A percentile compares a stretch with the other conserved stretches of the same genome.
Evolutionary conservation across 1,140 invertebrate genomes (phyloP).

Genomic region (Saccostrea cuccullata): DNA sequence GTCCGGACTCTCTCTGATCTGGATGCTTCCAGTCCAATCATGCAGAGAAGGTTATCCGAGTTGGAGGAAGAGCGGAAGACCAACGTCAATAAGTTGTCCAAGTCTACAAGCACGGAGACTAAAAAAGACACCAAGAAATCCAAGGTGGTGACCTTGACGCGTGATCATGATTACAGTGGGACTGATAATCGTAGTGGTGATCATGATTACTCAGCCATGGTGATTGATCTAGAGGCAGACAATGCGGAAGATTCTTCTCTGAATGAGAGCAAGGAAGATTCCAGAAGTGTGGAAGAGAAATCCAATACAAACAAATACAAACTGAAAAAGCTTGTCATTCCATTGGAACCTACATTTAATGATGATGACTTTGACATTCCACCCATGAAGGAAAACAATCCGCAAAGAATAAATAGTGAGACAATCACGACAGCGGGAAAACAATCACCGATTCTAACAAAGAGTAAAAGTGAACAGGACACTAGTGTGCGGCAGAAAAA

Average conservation of each 20-base stretch:
- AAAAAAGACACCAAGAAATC: slow-evolving; percentile 6
- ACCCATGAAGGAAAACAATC: slow-evolving; percentile 48
- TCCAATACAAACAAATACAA: not conserved
- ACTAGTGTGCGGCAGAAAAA: slow-evolving; percentile 23
- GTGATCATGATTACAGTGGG: not conserved
- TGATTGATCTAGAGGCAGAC: slow-evolving; percentile 31
- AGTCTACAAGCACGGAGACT: slow-evolving; percentile 48
- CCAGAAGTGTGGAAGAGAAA: not conserved
- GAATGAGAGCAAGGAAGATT: not conserved
- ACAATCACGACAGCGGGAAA: not conserved
- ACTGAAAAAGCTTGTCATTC: slow-evolving; percentile 49
- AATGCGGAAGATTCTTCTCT: not conserved
- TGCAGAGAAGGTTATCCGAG: slow-evolving; percentile 61
- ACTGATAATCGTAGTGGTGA: slow-evolving; percentile 1
- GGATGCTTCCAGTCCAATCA: slow-evolving; percentile 65
- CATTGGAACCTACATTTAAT: slow-evolving; percentile 55
- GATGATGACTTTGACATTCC: slow-evolving; percentile 57
- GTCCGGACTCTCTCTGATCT: slow-evolving; percentile 51
- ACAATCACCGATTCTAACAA: not conserved
- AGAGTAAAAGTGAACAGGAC: not conserved
- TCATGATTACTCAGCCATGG: not conserved
- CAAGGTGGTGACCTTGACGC: not conserved
- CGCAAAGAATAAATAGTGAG: not conserved
- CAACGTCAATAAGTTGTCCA: slow-evolving; percentile 51
- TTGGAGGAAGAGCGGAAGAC: slow-evolving; percentile 63